A percentile compares a stretch with the other conserved stretches of the same genome.
Evolutionary conservation across 2,797 vertebrate genomes (phyloP).

Genomic region (Lacerta viridis): DNA sequence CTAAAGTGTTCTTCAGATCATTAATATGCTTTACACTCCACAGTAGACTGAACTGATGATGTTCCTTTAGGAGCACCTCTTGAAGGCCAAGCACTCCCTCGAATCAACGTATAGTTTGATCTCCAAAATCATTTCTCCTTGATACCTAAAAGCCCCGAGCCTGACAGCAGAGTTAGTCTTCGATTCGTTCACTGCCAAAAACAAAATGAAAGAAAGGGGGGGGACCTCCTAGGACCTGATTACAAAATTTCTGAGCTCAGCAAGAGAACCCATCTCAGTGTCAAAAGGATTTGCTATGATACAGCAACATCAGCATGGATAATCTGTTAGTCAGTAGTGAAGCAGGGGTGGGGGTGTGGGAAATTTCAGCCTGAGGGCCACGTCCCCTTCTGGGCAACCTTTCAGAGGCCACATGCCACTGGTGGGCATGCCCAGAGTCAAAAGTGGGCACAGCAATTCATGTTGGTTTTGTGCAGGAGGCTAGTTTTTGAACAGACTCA

Average conservation of each 20-base stretch:
- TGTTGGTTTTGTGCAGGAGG: too few species aligned
- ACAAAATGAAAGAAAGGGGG: not conserved
- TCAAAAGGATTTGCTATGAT: not conserved
- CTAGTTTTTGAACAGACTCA: too few species aligned
- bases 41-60: slow-evolving; percentile 79
- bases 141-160: slow-evolving; percentile 74
- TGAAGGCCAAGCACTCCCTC: slow-evolving; percentile 77
- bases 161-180: slow-evolving; percentile 53
- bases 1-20: slow-evolving; percentile 82
- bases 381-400: too few species aligned
- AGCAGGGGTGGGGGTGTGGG: too few species aligned
- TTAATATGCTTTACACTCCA: slow-evolving; percentile 81
- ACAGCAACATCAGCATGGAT: not conserved
- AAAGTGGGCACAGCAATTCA: too few species aligned
- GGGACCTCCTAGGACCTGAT: not conserved
- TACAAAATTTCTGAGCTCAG: not conserved
- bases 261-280: not conserved
- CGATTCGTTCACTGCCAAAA: slow-evolving; percentile 55
- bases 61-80: slow-evolving; percentile 71
- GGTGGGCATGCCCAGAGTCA: too few species aligned
- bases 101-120: slow-evolving; percentile 78
- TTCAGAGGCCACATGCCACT: too few species aligned
- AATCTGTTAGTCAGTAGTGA: not conserved
- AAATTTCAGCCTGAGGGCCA: not conserved
- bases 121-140: slow-evolving; percentile 76